phyloP scores from a whole-genome alignment of 2,797 vertebrate species.

The Microctenopoma lineatum region DNA sequence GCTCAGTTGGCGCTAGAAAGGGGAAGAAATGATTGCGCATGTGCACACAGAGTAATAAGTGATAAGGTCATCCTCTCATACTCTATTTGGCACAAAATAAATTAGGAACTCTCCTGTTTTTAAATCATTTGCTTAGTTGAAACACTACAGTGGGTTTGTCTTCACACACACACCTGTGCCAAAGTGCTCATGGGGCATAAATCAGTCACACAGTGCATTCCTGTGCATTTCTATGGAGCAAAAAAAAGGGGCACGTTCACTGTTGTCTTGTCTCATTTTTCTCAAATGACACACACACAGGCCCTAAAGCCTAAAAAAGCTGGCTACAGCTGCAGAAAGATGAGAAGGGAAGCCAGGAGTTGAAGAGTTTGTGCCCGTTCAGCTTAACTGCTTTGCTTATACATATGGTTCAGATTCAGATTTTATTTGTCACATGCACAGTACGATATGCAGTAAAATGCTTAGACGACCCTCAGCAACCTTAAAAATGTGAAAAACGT shows the following conservation, averaged over 20 bases:
- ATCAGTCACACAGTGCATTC: slow-evolving; percentile 25
- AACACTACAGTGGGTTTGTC: neutral
- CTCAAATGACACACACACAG: slow-evolving; percentile 37
- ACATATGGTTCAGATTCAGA: too few species aligned
- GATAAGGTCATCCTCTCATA: slow-evolving; percentile 18
- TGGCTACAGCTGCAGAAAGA: slow-evolving; percentile 20
- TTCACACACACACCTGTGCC: slow-evolving; percentile 20
- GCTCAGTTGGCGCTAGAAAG: slow-evolving; percentile 53
- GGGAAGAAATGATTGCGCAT: slow-evolving; percentile 53
- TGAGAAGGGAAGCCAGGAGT: slow-evolving; percentile 12
- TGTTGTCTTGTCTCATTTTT: slow-evolving; percentile 28
- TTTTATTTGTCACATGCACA: too few species aligned
- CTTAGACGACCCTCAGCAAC: too few species aligned
- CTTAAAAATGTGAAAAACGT: too few species aligned
- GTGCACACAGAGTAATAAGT: slow-evolving; percentile 26
- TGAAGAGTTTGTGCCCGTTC: neutral
- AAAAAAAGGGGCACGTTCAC: slow-evolving; percentile 25
- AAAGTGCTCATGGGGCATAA: slow-evolving; percentile 34
- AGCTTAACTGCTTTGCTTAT: too few species aligned
- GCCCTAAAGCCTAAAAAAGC: slow-evolving; percentile 20
- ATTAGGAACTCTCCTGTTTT: slow-evolving; percentile 25
- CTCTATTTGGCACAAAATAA: slow-evolving; percentile 10
- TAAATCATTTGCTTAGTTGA: slow-evolving; percentile 22
- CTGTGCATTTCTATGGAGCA: slow-evolving; percentile 38
- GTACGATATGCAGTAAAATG: too few species aligned